A percentile compares a stretch with the other conserved stretches of the same genome.
phyloP scores from a whole-genome alignment of 2,888 invertebrate species.

The Tetragnatha montana region DNA sequence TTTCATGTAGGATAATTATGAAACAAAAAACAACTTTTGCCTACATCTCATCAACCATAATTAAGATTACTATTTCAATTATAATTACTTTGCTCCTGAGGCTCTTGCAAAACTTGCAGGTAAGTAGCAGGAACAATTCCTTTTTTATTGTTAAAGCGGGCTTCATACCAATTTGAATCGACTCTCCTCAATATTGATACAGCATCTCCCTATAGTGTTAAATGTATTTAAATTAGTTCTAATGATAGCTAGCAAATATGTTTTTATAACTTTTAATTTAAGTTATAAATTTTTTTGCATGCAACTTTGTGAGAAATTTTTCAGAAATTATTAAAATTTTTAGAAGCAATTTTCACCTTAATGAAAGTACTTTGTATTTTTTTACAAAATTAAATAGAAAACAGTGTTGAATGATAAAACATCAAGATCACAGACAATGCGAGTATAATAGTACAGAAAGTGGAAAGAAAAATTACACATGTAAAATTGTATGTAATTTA shows the following conservation, averaged over 20 bases:
- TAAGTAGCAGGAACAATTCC: slow-evolving; percentile 77
- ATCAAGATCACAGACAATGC: too few relatives aligned
- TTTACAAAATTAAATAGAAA: too few relatives aligned
- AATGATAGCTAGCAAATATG: background rate
- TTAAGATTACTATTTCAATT: background rate
- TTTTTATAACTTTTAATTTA: background rate
- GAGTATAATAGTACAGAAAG: background rate
- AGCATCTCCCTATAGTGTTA: slow-evolving; percentile 66
- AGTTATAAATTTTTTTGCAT: background rate
- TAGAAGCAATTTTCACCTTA: too few relatives aligned
- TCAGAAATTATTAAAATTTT: too few relatives aligned
- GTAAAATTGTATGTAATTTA: background rate
- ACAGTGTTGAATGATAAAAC: too few relatives aligned
- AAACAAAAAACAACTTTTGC: background rate
- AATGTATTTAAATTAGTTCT: too few relatives aligned
- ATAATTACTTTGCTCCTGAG: slow-evolving; percentile 77
- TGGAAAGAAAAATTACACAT: background rate
- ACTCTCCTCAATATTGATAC: slow-evolving; percentile 72
- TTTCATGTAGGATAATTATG: background rate
- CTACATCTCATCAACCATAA: too few relatives aligned
- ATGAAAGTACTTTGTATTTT: too few relatives aligned
- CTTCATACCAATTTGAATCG: slow-evolving; percentile 77
- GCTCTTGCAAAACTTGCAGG: slow-evolving; percentile 81
- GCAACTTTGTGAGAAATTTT: too few relatives aligned
- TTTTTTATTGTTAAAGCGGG: slow-evolving; percentile 75